phyloP scores from a whole-genome alignment of 2,113 vertebrate genomes.

The Chrysochloris asiatica region DNA sequence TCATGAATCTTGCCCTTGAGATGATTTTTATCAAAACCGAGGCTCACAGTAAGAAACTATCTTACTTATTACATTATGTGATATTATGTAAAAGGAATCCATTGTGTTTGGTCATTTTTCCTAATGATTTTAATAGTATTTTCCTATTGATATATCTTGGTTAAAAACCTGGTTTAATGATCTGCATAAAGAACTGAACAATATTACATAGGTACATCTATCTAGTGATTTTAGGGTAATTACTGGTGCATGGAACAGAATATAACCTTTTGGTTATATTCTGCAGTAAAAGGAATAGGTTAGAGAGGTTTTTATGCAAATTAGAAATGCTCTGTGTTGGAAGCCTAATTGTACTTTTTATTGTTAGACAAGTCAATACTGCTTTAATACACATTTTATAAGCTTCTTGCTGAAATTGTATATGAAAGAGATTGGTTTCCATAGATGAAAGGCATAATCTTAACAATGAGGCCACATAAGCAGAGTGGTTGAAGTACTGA shows the following conservation, averaged over 20 bases:
- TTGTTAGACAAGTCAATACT: slow-evolving; percentile 90
- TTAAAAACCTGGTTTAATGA: slow-evolving; percentile 85
- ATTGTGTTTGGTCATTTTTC: slow-evolving; percentile 83
- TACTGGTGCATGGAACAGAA: slow-evolving; percentile 85
- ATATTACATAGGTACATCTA: slow-evolving; percentile 83
- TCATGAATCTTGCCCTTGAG: slow-evolving; percentile 72
- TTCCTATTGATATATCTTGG: slow-evolving; percentile 83
- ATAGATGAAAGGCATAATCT: slow-evolving; percentile 89
- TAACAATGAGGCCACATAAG: slow-evolving; percentile 86
- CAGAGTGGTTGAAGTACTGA: slow-evolving; percentile 86
- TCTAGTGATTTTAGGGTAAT: slow-evolving; percentile 87
- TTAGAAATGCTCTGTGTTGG: slow-evolving; percentile 87
- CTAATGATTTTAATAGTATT: slow-evolving; percentile 86
- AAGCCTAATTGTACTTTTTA: slow-evolving; percentile 91
- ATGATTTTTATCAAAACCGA: slow-evolving; percentile 79
- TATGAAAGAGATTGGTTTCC: slow-evolving; percentile 87
- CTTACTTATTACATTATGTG: slow-evolving; percentile 83
- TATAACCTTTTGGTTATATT: slow-evolving; percentile 88
- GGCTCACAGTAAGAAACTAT: slow-evolving; percentile 76
- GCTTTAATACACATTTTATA: slow-evolving; percentile 89
- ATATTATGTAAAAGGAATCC: slow-evolving; percentile 80
- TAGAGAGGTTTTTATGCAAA: slow-evolving; percentile 90
- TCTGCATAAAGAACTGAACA: slow-evolving; percentile 83
- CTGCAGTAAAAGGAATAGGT: slow-evolving; percentile 84
- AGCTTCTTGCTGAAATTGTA: slow-evolving; percentile 89